Evolutionary conservation across 1,140 invertebrate species (phyloP).

Genomic region (Adoxophyes honmai): DNA sequence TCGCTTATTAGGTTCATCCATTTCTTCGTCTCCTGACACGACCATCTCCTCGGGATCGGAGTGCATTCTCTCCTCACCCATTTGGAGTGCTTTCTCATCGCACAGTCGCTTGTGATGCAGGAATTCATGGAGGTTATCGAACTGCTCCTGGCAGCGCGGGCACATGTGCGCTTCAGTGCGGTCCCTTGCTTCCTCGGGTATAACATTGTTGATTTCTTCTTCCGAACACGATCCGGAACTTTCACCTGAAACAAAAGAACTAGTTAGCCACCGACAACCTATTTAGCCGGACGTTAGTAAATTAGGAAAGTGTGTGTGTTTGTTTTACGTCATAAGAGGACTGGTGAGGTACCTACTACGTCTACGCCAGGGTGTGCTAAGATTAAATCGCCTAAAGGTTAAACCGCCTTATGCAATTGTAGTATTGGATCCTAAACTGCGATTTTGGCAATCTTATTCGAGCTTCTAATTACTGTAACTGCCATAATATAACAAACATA

Average conservation of each 20-base stretch:
- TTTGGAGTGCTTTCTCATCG: constrained; percentile 74
- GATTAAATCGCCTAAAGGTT: too few relatives aligned
- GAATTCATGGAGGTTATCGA: constrained; percentile 77
- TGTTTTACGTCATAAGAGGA: background rate
- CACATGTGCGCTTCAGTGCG: constrained; percentile 76
- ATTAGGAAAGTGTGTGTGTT: background rate
- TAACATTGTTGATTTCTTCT: constrained; percentile 70
- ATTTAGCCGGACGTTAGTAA: background rate
- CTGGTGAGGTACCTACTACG: too few relatives aligned
- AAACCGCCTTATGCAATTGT: too few relatives aligned
- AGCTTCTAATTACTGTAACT: too few relatives aligned
- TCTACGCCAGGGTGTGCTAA: too few relatives aligned
- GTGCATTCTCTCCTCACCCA: constrained; percentile 79
- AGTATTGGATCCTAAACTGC: too few relatives aligned
- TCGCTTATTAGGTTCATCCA: constrained; percentile 78
- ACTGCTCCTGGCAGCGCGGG: constrained; percentile 78
- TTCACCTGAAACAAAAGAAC: constrained; percentile 76
- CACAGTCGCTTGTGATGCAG: constrained; percentile 76
- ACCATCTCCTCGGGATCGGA: constrained; percentile 81
- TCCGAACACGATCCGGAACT: constrained; percentile 77
- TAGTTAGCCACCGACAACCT: background rate
- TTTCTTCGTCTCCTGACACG: constrained; percentile 79
- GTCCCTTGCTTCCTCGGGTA: constrained; percentile 56
- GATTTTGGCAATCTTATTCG: too few relatives aligned
- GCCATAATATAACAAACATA: too few relatives aligned